Base-by-base conservation (phyloP, 2,113 vertebrate species). In the Chlorodrepanis virens region DNA sequence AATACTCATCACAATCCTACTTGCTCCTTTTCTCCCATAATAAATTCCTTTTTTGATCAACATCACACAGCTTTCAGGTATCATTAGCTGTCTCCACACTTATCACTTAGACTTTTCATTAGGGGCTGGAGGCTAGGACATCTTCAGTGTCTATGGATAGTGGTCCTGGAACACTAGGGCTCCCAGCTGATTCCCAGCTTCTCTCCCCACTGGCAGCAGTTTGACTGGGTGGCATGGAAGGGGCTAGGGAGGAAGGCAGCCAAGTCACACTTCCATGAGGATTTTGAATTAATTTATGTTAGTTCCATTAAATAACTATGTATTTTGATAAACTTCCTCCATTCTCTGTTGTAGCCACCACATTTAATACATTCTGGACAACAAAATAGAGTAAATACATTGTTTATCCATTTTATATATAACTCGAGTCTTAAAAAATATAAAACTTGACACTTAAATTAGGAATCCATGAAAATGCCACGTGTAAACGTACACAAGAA, bases 221-320 rank as follows among this genome's bases (percentile, higher is more conserved):
- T 19, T 2, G 5, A 47, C 13, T 2, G 2, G 9, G 14, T 45
- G 8, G 17, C 0, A 0, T 27, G 35, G 35, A 83, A 67, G 14
- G 16, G 15, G 20, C 39, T 50, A 11, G 31, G 25, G 61, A 79
- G 52, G 13, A 93, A 10, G 14, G 39, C 35, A 74, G n/a, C 37
- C 80, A 42, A 79, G 33, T 31, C 2, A 1, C 12, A 20, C 12
- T 72, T 75, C 35, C 39, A 67, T 6, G 4, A 17, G 19, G 35
- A 35, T 74, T 79, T 45, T 57, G 35, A 87, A 87, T 29, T 59
- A 74, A 56, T 29, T 76, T 76, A 27, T 47, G 5, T 69, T 72
- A 72, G 19, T 57, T 74, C n/a, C 53, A 31, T n/a, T 65, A 69
- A 83, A 50, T 33, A 94, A 74, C 14, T 47, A 10, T 0, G 0